Conservation (phyloP, 2,113 vertebrate genomes). For the Leucosticte australis region DNA sequence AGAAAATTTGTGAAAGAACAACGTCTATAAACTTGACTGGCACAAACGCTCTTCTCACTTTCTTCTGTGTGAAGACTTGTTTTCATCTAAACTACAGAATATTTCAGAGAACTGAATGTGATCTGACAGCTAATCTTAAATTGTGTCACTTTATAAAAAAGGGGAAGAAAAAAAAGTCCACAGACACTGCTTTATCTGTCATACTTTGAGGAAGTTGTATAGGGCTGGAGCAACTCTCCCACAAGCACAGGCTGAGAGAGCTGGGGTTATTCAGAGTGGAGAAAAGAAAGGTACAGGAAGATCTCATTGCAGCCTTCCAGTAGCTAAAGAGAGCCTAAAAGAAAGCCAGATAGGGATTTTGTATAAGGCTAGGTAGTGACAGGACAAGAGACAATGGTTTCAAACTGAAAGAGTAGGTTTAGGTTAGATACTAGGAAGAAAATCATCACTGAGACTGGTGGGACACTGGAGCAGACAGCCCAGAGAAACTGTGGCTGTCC, state of each 20-base stretch:
- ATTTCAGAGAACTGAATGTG: constrained; percentile 45
- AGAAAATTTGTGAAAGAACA: neutral
- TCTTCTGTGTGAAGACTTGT: constrained; percentile 3
- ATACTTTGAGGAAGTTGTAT: neutral
- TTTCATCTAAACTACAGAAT: constrained; percentile 42
- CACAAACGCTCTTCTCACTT: constrained; percentile 35
- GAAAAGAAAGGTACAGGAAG: neutral
- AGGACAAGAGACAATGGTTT: neutral
- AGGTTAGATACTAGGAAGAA: neutral
- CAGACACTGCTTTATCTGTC: neutral
- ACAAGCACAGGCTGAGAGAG: neutral
- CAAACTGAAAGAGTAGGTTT: neutral
- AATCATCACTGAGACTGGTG: neutral
- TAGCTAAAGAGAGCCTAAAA: neutral
- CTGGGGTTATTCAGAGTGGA: neutral
- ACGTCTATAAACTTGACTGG: neutral
- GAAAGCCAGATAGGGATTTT: neutral
- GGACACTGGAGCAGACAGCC: neutral
- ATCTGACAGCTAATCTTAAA: constrained; percentile 62
- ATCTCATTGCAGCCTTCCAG: neutral
- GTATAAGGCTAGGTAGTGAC: neutral
- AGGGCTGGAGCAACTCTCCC: neutral
- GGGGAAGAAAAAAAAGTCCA: neutral
- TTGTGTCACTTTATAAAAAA: constrained; percentile 44
- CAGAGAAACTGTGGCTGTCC: neutral